Conservation (phyloP, 2,888 invertebrate species). For the Amphipoea lucens region DNA sequence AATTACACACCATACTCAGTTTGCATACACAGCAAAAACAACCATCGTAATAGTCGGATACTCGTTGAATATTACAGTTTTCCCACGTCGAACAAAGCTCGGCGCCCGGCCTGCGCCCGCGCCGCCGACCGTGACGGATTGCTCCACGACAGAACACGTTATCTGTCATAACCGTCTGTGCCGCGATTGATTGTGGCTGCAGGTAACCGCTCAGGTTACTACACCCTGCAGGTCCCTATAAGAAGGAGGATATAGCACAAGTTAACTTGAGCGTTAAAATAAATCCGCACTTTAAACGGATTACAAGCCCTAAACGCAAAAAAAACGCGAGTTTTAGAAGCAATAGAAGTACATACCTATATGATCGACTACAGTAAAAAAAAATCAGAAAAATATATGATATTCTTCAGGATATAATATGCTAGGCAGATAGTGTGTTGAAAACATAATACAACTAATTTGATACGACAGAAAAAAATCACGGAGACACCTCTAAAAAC, state of each 20-base stretch:
- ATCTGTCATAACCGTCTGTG: constrained; percentile 74
- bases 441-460: too few species aligned
- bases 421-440: too few species aligned
- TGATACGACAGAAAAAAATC: too few species aligned
- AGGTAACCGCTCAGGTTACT: constrained; percentile 65
- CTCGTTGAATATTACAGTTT: constrained; percentile 64
- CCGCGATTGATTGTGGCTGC: constrained; percentile 74
- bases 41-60: constrained; percentile 42
- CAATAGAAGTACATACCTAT: too few species aligned
- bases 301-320: too few species aligned
- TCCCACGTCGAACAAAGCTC: constrained; percentile 77
- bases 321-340: too few species aligned
- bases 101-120: constrained; percentile 69
- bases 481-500: too few species aligned
- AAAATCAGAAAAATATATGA: too few species aligned
- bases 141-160: constrained; percentile 79
- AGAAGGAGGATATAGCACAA: not conserved
- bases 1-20: constrained; percentile 38
- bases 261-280: not conserved
- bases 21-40: constrained; percentile 53
- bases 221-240: constrained; percentile 37
- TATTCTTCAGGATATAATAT: too few species aligned
- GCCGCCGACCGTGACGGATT: constrained; percentile 80
- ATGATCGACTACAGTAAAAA: too few species aligned
- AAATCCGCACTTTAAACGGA: too few species aligned